A percentile compares a stretch with the other conserved stretches of the same genome.
Evolutionary conservation across 2,888 invertebrate genomes (phyloP).

Genomic region (Gnatocerus cornutus): DNA sequence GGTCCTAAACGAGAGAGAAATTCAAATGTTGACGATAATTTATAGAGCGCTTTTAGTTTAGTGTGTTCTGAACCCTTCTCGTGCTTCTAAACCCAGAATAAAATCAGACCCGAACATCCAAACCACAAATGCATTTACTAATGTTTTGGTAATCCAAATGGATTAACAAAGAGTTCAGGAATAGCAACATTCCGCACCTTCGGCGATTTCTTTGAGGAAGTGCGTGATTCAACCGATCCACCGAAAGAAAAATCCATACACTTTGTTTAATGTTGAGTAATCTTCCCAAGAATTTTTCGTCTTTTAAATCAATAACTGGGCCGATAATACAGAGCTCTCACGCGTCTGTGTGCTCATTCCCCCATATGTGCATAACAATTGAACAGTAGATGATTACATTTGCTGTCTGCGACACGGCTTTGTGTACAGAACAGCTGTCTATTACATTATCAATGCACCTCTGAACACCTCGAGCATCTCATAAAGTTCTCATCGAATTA

Average conservation of each 20-base stretch:
- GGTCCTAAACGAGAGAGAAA: not conserved
- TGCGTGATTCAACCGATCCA: slow-evolving; percentile 19
- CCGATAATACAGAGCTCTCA: not conserved
- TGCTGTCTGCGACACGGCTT: slow-evolving; percentile 20
- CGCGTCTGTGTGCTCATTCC: not conserved
- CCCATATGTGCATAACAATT: slow-evolving; percentile 4
- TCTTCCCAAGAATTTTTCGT: not conserved
- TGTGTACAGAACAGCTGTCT: slow-evolving; percentile 15
- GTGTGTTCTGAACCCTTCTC: not conserved
- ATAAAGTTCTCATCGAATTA: slow-evolving; percentile 23
- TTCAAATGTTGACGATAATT: not conserved
- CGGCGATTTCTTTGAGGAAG: slow-evolving; percentile 8
- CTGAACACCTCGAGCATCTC: slow-evolving; percentile 30
- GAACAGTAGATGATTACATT: slow-evolving; percentile 15
- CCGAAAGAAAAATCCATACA: slow-evolving; percentile 18
- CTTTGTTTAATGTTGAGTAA: slow-evolving; percentile 14
- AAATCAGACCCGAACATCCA: not conserved
- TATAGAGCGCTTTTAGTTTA: not conserved
- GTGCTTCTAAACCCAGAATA: not conserved
- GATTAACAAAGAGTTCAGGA: not conserved
- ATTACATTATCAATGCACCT: slow-evolving; percentile 25
- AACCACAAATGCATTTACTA: not conserved
- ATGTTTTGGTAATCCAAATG: slow-evolving; percentile 2
- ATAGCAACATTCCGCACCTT: not conserved
- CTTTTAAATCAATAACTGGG: not conserved